Conservation (phyloP, 2,888 invertebrate genomes). For the Dioctria linearis region DNA sequence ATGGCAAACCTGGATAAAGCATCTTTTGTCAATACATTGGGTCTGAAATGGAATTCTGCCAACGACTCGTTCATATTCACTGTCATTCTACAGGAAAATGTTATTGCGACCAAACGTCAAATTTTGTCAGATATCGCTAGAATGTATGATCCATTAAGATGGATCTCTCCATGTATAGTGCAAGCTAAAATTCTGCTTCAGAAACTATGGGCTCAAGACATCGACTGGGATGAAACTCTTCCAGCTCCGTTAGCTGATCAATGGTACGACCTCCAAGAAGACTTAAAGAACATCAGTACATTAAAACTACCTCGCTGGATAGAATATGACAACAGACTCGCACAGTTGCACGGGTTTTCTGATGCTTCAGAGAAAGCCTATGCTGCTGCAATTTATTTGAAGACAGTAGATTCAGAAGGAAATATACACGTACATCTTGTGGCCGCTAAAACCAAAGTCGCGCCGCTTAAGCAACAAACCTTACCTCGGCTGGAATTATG, state of each 20-base stretch:
- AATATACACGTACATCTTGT: constrained; percentile 8
- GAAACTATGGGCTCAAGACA: constrained; percentile 6
- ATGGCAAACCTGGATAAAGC: not conserved
- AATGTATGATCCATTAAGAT: constrained; percentile 51
- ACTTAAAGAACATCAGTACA: not conserved
- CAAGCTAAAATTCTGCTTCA: constrained; percentile 37
- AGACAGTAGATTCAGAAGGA: not conserved
- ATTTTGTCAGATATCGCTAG: constrained; percentile 42
- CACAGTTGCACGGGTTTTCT: constrained; percentile 44
- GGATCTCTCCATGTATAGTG: constrained; percentile 42
- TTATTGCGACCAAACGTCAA: constrained; percentile 5
- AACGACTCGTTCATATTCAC: not conserved
- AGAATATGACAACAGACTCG: not conserved
- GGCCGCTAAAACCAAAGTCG: constrained; percentile 51
- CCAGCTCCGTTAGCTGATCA: not conserved
- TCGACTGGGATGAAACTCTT: constrained; percentile 29
- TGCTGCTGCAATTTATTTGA: constrained; percentile 25
- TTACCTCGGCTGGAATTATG: constrained; percentile 45
- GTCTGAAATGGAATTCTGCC: not conserved
- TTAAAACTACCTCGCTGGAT: constrained; percentile 12
- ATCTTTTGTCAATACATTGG: not conserved
- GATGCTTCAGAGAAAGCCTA: not conserved
- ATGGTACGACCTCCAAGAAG: constrained; percentile 10
- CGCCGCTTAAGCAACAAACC: constrained; percentile 41
- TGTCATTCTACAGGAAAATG: not conserved